These are phyloP conservation scores for Neoniphon sammara DNA, from an alignment of 2,797 vertebrate species.

Conservation along the genomic window DNA sequence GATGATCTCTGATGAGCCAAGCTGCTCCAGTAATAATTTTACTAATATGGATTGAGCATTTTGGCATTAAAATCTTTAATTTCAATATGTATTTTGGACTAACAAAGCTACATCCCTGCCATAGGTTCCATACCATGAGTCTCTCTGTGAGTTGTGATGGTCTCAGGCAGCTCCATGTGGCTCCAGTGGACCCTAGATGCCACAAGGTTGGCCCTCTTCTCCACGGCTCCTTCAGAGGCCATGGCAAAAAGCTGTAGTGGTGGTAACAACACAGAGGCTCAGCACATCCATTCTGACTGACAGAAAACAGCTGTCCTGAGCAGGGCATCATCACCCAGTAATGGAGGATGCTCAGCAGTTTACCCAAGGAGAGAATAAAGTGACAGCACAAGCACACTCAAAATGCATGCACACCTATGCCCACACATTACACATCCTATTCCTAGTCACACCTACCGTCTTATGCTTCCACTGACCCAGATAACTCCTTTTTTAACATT, in stretches of 20 bases:
- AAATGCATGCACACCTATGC: neutral
- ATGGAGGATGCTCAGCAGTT: neutral
- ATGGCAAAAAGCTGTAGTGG: constrained; percentile 31
- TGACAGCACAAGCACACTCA: neutral
- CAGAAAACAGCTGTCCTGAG: neutral
- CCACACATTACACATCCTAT: neutral
- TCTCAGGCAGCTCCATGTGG: constrained; percentile 22
- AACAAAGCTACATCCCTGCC: neutral
- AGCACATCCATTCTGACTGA: neutral
- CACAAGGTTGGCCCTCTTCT: constrained; percentile 58
- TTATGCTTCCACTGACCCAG: neutral
- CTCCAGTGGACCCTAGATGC: constrained; percentile 57
- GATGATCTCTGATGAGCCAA: no score
- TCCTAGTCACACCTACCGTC: constrained; percentile 15
- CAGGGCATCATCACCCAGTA: no score
- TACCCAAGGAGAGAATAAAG: neutral
- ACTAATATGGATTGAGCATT: no score
- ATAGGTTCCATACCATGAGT: constrained; percentile 12
- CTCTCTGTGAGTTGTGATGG: neutral
- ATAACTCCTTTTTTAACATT: neutral
- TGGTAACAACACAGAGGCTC: neutral
- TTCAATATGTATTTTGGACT: neutral
- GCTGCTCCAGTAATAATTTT: no score
- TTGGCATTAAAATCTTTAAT: neutral
- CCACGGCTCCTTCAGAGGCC: constrained; percentile 35